A percentile compares a stretch with the other conserved stretches of the same genome.
Evolutionary conservation across 2,797 vertebrate genomes (phyloP).

Genomic region (Tadarida brasiliensis): DNA sequence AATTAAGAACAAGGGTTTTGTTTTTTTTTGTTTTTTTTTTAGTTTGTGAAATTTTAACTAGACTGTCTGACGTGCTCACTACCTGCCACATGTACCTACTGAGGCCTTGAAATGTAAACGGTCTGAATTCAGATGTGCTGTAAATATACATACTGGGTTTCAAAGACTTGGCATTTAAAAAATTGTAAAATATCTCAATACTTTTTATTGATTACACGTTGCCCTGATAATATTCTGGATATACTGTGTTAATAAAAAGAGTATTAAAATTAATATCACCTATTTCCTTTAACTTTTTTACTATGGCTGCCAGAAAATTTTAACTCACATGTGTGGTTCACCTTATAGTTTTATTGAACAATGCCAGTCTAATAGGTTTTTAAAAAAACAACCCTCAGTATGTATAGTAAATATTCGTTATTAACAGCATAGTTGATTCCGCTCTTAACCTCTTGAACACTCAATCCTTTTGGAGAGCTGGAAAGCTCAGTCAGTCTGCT

Average conservation of each 20-base stretch:
- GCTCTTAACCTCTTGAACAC: not conserved
- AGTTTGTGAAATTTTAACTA: conserved; percentile 23
- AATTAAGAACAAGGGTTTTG: conserved; percentile 2
- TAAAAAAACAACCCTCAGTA: not conserved
- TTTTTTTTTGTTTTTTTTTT: not conserved
- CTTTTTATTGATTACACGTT: conserved; percentile 21
- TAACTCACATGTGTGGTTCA: not conserved
- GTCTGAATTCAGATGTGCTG: not conserved
- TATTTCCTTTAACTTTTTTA: not conserved
- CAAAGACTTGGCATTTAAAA: conserved; percentile 15
- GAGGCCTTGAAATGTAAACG: conserved; percentile 3
- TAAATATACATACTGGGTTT: not conserved
- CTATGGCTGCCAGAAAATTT: not conserved
- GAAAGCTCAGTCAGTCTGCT: not conserved
- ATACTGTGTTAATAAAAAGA: not conserved
- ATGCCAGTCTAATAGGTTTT: not conserved
- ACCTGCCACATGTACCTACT: not conserved
- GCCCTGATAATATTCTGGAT: conserved; percentile 33
- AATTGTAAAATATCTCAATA: not conserved
- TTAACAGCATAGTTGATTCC: not conserved
- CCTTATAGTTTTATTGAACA: not conserved
- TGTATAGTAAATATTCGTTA: conserved; percentile 11
- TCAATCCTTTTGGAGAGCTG: not conserved
- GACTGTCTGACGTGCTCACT: not conserved
- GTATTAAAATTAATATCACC: conserved; percentile 32